Evolutionary conservation across 2,797 vertebrate genomes (phyloP), one percentile per base, ranked within the genome.

Genomic region (Sebastes vulpes): DNA sequence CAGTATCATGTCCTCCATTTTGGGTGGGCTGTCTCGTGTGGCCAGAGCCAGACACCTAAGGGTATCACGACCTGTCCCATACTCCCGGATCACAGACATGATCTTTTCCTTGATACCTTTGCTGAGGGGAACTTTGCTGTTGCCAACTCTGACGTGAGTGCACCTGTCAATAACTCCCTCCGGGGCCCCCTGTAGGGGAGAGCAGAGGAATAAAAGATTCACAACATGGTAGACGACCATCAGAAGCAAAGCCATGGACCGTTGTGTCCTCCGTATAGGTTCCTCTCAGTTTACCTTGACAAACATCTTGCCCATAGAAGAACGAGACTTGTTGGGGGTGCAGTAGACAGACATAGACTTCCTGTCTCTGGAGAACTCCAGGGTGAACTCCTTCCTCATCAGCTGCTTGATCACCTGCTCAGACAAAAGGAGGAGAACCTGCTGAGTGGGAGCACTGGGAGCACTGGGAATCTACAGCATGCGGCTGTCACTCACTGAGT

Each of bases 341-440:
- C 98, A 99, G 87, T 97, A 99, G 20, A 99, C 98, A 0, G 98
- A 99, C 98, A 99, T 99, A 10, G 98, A 99, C 83, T 99, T 99
- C 81, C 98, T 96, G 91, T 99, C 98, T 52, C 98, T 96, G 65
- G 98, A 99, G 90, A 99, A 99, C 91, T 99, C 98, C 61, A 99
- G 93, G 9, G 98, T 99, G 87, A 97, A 98, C 90, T 99, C 98
- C 75, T 99, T 99, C 94, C 95, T 99, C 98, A 99, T 99, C 66
- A 99, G 96, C 86, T 99, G 98, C 88, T 98, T 99, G 86, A 99
- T 99, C 83, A 99, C 98, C 98, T 98, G 89, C 80, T 66, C 54
- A 65, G 52, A 79, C 14, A 70, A 10, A 65, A 23, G 18, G 52
- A 82, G 67, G 73, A 79, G 65, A 81, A 68, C 1, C 61, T 72